Evolutionary conservation across 2,797 vertebrate species (phyloP), one percentile per base, ranked within the genome.

Genomic region (Rhadinocentrus ornatus): DNA sequence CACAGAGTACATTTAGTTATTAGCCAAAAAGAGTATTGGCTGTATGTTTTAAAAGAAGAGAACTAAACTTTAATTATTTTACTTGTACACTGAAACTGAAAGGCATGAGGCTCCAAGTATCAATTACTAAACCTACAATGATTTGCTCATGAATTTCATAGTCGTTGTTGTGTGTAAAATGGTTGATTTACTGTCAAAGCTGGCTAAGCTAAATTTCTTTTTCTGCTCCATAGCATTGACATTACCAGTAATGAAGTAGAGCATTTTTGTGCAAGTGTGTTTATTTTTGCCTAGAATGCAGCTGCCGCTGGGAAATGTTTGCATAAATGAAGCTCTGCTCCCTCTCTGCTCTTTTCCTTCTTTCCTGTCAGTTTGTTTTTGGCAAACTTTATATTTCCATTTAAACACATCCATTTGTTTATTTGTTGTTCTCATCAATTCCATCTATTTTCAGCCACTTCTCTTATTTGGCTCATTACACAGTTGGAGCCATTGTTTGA

Each of bases 221-320:
- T 64, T 20, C 41, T 44, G 41, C 16, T 44, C 29, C 35, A 34
- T 10, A 8, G 24, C 1, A 6, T 60, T 68, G 27, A 73, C 15
- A 65, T 44, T 34, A 56, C 54, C 59, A 57, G 57, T 12, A 41
- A 68, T 31, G 29, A 77, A 71, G 52, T 16, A 4, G 4, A 29
- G 9, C 37, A 66, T 71, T 39, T 66, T 34, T 52, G 41, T 12
- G 68, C 37, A 18, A 57, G 3, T 34, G 34, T 37, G 2, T 55
- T 78, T 78, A 54, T 65, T 78, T 67, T 73, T 65, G n/a, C 61
- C 60, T 34, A 22, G 27, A 73, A 37, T 50, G 77, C 24, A 44
- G 63, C 71, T 57, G 15, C 16, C 68, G 71, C 81, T 84, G 69
- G 66, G 55, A 78, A 69, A 79, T 76, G 60, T 72, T 70, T 72